These are phyloP conservation scores for Leucoraja ocellata DNA, from an alignment of 2,797 vertebrate species.

Conservation along the genomic window DNA sequence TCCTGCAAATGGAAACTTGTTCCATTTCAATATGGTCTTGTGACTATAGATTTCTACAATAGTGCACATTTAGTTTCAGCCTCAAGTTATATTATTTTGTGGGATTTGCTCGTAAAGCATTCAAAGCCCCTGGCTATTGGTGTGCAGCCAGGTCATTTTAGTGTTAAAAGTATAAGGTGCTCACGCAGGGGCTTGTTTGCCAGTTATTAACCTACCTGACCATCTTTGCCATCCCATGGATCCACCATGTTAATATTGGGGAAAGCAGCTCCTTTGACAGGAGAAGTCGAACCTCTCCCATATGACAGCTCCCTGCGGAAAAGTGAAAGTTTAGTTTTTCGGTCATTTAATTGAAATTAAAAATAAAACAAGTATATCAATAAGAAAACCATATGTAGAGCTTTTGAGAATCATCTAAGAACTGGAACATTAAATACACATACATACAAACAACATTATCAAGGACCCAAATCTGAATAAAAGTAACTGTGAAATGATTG, in stretches of 20 bases:
- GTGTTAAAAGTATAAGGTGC: constrained; percentile 34
- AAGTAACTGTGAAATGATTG: neutral
- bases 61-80: no score
- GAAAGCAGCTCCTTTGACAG: constrained; percentile 68
- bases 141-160: no score
- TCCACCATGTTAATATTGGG: constrained; percentile 74
- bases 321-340: neutral
- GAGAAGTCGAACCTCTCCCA: constrained; percentile 84
- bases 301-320: constrained; percentile 79
- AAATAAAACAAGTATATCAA: neutral
- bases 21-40: neutral
- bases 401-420: neutral
- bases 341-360: constrained; percentile 9
- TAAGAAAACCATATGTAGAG: neutral
- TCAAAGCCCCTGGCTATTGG: no score
- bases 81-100: no score
- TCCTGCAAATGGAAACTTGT: neutral
- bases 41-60: neutral
- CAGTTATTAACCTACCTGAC: constrained; percentile 63
- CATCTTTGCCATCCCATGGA: constrained; percentile 91
- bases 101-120: no score
- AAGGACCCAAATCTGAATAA: neutral
- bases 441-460: neutral
- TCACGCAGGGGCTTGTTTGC: constrained; percentile 43
- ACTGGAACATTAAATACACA: neutral